Evolutionary conservation across 2,113 vertebrate species (phyloP).

Genomic region (Amphiprion percula): DNA sequence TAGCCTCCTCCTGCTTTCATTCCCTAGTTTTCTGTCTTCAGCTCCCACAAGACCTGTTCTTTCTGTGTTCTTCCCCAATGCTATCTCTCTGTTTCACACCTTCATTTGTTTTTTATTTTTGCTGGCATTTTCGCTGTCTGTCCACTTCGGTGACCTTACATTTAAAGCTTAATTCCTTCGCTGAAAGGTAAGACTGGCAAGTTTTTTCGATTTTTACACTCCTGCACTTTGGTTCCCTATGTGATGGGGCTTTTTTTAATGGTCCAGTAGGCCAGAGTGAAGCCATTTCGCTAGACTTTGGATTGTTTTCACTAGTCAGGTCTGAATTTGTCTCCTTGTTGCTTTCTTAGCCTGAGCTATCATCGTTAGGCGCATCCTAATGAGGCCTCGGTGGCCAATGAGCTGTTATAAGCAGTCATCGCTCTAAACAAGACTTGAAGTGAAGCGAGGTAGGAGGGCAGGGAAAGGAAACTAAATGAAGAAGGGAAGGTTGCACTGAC

Average conservation of each 20-base stretch:
- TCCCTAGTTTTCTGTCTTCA: slow-evolving; percentile 7
- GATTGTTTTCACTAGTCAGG: slow-evolving; percentile 17
- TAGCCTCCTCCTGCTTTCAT: slow-evolving; percentile 22
- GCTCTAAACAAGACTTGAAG: slow-evolving; percentile 22
- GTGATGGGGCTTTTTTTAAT: not conserved
- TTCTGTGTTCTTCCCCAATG: slow-evolving; percentile 14
- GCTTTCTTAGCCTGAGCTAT: slow-evolving; percentile 14
- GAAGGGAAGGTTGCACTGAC: slow-evolving; percentile 61
- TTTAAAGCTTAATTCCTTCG: not conserved
- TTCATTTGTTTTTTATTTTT: slow-evolving; percentile 5
- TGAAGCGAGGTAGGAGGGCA: not conserved
- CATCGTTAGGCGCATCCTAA: slow-evolving; percentile 32
- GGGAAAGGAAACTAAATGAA: slow-evolving; percentile 32
- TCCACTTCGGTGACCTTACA: slow-evolving; percentile 24
- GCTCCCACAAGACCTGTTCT: slow-evolving; percentile 40
- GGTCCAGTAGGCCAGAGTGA: not conserved
- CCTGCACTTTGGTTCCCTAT: not conserved
- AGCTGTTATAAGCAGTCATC: slow-evolving; percentile 21
- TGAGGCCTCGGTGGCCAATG: slow-evolving; percentile 25
- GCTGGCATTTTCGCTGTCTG: slow-evolving; percentile 30
- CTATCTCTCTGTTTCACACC: slow-evolving; percentile 54
- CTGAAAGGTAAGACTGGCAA: not conserved
- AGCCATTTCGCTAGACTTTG: not conserved
- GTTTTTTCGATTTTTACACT: not conserved
- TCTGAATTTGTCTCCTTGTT: not conserved